These are phyloP conservation scores for Ceramica pisi DNA, from an alignment of 2,888 invertebrate species.

Conservation along the genomic window DNA sequence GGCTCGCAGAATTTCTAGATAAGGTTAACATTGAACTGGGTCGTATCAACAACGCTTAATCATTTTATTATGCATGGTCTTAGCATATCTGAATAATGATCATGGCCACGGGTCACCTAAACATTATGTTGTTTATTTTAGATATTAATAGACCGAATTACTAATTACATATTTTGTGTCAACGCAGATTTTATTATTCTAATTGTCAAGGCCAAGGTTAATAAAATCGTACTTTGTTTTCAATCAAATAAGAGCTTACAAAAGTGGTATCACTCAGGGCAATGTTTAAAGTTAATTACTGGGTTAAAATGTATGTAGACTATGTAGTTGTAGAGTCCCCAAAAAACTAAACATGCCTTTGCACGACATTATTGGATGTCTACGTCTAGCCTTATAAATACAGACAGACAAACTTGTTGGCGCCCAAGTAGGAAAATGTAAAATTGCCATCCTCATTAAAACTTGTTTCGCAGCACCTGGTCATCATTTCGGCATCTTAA, in stretches of 20 bases:
- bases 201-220: conserved; percentile 65
- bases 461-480: conserved; percentile 51
- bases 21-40: conserved; percentile 72
- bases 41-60: conserved; percentile 70
- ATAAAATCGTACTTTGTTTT: conserved; percentile 30
- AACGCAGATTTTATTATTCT: conserved; percentile 67
- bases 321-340: background rate
- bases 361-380: background rate
- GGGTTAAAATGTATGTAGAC: background rate
- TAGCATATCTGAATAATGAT: conserved; percentile 81
- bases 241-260: conserved; percentile 6
- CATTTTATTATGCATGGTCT: conserved; percentile 76
- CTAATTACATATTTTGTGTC: conserved; percentile 68
- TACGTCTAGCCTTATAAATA: conserved; percentile 26
- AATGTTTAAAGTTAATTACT: background rate
- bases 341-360: conserved; percentile 13
- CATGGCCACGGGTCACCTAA: conserved; percentile 77
- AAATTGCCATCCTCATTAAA: conserved; percentile 56
- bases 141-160: conserved; percentile 65
- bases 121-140: conserved; percentile 75
- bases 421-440: conserved; percentile 39
- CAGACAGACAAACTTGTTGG: conserved; percentile 18
- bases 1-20: conserved; percentile 44
- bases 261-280: background rate
- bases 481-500: conserved; percentile 62